Evolutionary conservation across 2,888 invertebrate species (phyloP), one percentile per base, ranked within the genome.

Genomic region (Lissocephala sabroskyi): DNA sequence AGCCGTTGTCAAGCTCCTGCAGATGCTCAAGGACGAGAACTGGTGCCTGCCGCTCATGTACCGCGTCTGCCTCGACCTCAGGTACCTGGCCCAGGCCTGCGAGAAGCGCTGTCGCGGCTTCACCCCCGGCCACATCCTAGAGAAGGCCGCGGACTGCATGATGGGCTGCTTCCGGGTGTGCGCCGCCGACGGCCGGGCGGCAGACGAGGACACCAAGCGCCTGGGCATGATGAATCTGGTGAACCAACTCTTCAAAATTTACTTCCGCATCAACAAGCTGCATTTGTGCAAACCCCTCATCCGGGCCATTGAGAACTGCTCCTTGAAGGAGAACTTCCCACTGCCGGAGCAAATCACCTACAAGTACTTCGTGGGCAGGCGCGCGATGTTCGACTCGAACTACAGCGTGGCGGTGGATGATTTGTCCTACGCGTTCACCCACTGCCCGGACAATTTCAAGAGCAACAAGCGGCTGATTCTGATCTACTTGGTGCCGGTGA

Each of bases 371-470:
- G 95, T 97, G 13, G 98, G 98, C 0, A 88, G 98, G 23, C 98
- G 98, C 83, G 95, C 97, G 2, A 98, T 99, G 96, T 99, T 98
- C 82, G 98, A 99, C 84, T 96, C 96, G 46, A 96, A 98, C 81
- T 97, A 97, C 80, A 92, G 92, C 82, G 89, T 90, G 84, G 98
- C 98, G 16, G 97, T 98, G 82, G 93, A 95, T 79, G 94, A 92
- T 79, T 85, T 99, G 16, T 91, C 94, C 0, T 99, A 92, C 84
- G 97, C 98, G 0, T 98, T 98, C 83, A 90, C 92, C 80, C 91
- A 94, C 76, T 98, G 98, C 75, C 95, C 96, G 65, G 88, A 87
- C 53, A 87, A 88, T 45, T 93, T 92, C 52, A 88, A 86, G 47
- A 93, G 91, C 76, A 99, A 99, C 84, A 98, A 98, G 52, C 78